Conservation (phyloP, 2,888 invertebrate genomes). For the Anticlea derivata region DNA sequence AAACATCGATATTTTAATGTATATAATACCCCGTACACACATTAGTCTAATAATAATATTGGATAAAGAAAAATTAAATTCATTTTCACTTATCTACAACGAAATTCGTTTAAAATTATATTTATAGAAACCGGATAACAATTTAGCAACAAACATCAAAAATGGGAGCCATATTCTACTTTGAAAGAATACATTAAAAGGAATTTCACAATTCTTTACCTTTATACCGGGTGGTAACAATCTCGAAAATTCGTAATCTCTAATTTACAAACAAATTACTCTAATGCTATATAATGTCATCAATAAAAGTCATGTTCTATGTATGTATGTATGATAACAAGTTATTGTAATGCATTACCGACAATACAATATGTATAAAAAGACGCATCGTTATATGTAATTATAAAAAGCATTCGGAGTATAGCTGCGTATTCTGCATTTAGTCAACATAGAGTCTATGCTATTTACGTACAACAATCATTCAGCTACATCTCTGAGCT, state of each 20-base stretch:
- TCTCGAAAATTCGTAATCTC: slow-evolving; percentile 77
- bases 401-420: slow-evolving; percentile 61
- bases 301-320: slow-evolving; percentile 73
- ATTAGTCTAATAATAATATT: slow-evolving; percentile 59
- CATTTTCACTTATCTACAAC: slow-evolving; percentile 69
- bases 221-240: slow-evolving; percentile 80
- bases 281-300: slow-evolving; percentile 75
- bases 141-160: slow-evolving; percentile 70
- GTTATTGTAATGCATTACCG: slow-evolving; percentile 50
- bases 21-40: slow-evolving; percentile 62
- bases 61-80: slow-evolving; percentile 63
- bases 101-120: slow-evolving; percentile 70
- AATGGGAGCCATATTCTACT: slow-evolving; percentile 59
- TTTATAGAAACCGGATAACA: slow-evolving; percentile 64
- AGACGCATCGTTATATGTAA: slow-evolving; percentile 60
- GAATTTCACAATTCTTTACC: slow-evolving; percentile 59
- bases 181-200: slow-evolving; percentile 54
- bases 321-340: slow-evolving; percentile 55
- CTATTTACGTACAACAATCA: slow-evolving; percentile 20
- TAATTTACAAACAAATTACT: slow-evolving; percentile 77
- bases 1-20: slow-evolving; percentile 67
- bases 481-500: slow-evolving; percentile 9
- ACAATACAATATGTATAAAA: slow-evolving; percentile 63
- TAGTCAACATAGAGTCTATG: slow-evolving; percentile 31
- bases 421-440: slow-evolving; percentile 52